Evolutionary conservation across 2,888 invertebrate genomes (phyloP), one percentile per base, ranked within the genome.

Genomic region (Conops quadrifasciatus): DNA sequence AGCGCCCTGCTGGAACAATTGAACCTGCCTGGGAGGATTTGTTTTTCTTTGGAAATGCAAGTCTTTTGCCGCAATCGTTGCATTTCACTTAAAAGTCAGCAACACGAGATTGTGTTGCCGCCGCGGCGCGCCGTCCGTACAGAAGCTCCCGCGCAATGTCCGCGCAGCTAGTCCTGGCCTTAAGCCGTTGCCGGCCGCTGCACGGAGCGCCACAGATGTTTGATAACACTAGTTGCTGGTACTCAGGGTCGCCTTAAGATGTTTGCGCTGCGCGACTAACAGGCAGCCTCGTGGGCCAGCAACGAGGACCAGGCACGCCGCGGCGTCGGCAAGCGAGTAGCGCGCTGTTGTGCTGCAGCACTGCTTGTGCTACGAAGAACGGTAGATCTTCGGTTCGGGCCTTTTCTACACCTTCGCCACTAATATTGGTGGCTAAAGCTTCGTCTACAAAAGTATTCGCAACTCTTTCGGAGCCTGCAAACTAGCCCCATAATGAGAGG

Each of bases 361-460:
- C 36, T 36, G 36, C 36, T 36, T 36, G 5, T 36, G 9, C 36
- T 36, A 5, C 16, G 2, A 58, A 30, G 9, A 30, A 28, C 59
- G 28, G 19, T 62, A 15, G 36, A 3, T 36, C 5, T 9, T 9
- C 36, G 36, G 36, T 36, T 36, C 9, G 5, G 36, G 36, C 36
- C 4, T 36, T 7, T 36, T 36, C 36, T 36, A 36, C 36, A 36
- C 36, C 36, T 36, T 36, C 36, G 43, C 62, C 15, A 19, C 65
- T 51, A 51, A 65, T 65, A 73, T 75, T 71, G 53, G 64, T 28
- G 53, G 64, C 24, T 64, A 68, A 63, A 69, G 67, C 70, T 73
- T 70, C 67, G 69, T 73, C 68, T 73, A 59, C 67, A 28, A 49
- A 64, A 49, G 4, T 9, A 36, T 36, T 36, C 9, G 36, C 9